Base-by-base conservation (phyloP, 2,888 invertebrate genomes). In the Noctuana brunneofusca region DNA sequence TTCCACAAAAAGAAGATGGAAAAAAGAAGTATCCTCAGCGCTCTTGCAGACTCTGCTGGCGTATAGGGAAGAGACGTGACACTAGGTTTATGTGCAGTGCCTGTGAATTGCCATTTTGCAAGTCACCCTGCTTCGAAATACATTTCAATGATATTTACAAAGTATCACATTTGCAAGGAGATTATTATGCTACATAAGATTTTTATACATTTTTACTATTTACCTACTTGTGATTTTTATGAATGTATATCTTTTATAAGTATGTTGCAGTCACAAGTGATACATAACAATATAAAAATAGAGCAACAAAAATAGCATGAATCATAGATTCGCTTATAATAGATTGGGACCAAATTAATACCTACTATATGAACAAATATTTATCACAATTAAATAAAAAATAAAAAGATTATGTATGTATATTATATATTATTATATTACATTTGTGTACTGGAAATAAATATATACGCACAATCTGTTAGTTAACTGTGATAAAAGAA, bases 21-120 rank as follows among this genome's bases (percentile, higher is more conserved):
- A 92, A 92, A 77, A 92, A 92, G 80, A 92, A 92, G 69, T 92
- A 92, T 71, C 92, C 92, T 0, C 92, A 92, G 66, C 80, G 92
- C 5, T 92, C 92, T n/a, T 92, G 92, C 70, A 80, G 92, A 52
- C 83, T 90, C 9, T 92, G 92, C 66, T 92, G 92, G 92, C 86
- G 90, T 71, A 85, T 89, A 69, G 92, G 92, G 35, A 82, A 87
- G 64, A 80, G 92, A 73, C 77, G 92, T 41, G 92, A 92, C 63
- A 92, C 92, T 41, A 75, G 92, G 53, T 92, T 92, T 67, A 92
- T 92, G 92, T 92, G 92, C 67, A 84, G 80, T 67, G 83, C 87
- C 54, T 92, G 92, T 73, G 89, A 89, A 80, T 73, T 92, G 65
- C 92, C 92, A 1, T 90, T 92, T 64, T 92, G 92, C 75, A 92